phyloP scores from a whole-genome alignment of 2,797 vertebrate species.

The Arremon brunneinucha region DNA sequence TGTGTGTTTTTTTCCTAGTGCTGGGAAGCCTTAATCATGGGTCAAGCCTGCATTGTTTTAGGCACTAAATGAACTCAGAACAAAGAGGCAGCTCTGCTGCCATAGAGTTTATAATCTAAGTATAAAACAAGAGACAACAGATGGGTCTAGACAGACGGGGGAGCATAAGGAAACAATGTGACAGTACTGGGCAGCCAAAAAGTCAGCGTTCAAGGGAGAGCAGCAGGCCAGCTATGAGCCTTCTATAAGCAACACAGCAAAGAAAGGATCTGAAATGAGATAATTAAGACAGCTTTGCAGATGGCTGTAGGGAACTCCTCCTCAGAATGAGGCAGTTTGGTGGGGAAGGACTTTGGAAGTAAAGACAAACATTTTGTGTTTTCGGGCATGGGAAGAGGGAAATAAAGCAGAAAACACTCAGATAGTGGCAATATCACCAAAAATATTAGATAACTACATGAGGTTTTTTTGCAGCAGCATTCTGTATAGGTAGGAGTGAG shows the following conservation, averaged over 20 bases:
- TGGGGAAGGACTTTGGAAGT: background rate
- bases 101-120: slow-evolving; percentile 2
- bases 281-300: slow-evolving; percentile 29
- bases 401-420: background rate
- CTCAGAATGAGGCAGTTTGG: background rate
- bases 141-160: slow-evolving; percentile 48
- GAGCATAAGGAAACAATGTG: slow-evolving; percentile 61
- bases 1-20: background rate
- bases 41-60: slow-evolving; percentile 40
- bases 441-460: background rate
- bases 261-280: slow-evolving; percentile 14
- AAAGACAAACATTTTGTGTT: background rate
- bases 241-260: background rate
- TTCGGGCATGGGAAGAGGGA: background rate
- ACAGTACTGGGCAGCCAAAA: slow-evolving; percentile 46
- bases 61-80: background rate
- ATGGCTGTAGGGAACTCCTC: background rate
- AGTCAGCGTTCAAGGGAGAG: slow-evolving; percentile 9
- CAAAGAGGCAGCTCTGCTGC: slow-evolving; percentile 6
- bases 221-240: slow-evolving; percentile 12
- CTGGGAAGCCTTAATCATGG: slow-evolving; percentile 4
- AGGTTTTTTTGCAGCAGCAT: background rate
- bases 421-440: background rate
- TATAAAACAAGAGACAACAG: slow-evolving; percentile 44
- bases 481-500: background rate